Conservation (phyloP, 2,888 invertebrate species). For the Cacoxenus indagator region DNA sequence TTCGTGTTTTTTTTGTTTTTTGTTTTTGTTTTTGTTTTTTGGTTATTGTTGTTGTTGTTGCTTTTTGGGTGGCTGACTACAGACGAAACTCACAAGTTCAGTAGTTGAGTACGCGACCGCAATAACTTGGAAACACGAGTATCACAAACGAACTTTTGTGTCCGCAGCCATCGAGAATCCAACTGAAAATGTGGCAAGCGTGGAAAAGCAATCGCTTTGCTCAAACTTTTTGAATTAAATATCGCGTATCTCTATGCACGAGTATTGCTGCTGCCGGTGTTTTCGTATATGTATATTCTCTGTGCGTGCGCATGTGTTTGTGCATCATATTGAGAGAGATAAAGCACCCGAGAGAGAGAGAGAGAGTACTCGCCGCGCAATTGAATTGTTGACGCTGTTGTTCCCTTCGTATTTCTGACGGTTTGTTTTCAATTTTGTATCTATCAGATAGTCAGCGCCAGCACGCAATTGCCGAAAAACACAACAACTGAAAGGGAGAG, state of each 20-base stretch:
- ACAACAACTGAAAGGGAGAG: neutral
- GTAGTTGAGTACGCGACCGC: neutral
- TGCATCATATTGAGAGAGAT: neutral
- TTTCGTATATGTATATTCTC: neutral
- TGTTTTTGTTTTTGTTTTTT: too few species aligned
- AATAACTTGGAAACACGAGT: constrained; percentile 17
- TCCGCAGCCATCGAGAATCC: constrained; percentile 54
- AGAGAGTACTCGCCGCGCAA: constrained; percentile 4
- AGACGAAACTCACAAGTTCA: neutral
- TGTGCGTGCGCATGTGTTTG: neutral
- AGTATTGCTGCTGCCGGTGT: neutral
- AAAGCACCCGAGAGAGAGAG: neutral
- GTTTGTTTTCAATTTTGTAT: constrained; percentile 31
- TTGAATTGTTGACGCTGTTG: neutral
- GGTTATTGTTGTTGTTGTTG: constrained; percentile 23
- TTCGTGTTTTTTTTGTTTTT: too few species aligned
- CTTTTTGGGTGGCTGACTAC: neutral
- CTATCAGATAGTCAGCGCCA: constrained; percentile 23
- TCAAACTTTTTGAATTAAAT: constrained; percentile 5
- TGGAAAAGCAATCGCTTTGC: constrained; percentile 48
- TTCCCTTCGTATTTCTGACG: constrained; percentile 22
- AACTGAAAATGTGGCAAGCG: constrained; percentile 48
- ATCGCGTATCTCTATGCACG: neutral
- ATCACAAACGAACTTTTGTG: constrained; percentile 31
- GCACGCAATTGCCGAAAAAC: neutral